Base-by-base conservation (phyloP, 2,888 invertebrate species). In the Eudasyphora cyanicolor region DNA sequence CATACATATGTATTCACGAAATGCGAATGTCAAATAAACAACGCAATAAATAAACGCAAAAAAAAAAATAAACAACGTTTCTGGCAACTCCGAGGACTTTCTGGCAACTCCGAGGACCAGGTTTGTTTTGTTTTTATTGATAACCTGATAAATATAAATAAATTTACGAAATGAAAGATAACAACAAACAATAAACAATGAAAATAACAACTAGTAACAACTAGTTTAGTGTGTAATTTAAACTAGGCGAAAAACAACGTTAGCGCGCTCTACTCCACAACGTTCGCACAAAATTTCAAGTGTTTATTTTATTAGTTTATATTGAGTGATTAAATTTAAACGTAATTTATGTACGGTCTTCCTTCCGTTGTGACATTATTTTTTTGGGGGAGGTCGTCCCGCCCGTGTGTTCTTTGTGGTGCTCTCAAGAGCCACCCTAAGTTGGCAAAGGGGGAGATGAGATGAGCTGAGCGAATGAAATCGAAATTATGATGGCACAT, bases 201-300 rank as follows among this genome's bases (percentile, higher is more conserved):
- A 64, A 64, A 64, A 64, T 64, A 38, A 32, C 27, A 29, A 60
- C 29, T 14, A 27, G 21, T 64, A 24, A 24, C 42, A 29, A 29
- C 14, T 60, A 45, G 45, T 49, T 19, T 67, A 49, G 60, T 73
- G 38, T 62, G 64, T 49, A 67, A 82, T 79, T 27, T 45, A 24
- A 17, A 45, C 32, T 19, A 14, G 32, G 42, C 27, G 21, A 5
- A n/a, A 4, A 42, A 27, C 35, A 57, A 76, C 54, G 38, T 81
- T 81, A 77, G 57, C 76, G 8, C 12, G 80, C 82, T 54, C 17
- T n/a, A n/a, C n/a, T n/a, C 51, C 49, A 51, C 19, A 5, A n/a
- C n/a, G n/a, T n/a, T n/a, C n/a, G n/a, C n/a, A n/a, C n/a, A n/a
- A n/a, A n/a, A n/a, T n/a, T n/a, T n/a, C n/a, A n/a, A n/a, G n/a